phyloP scores from a whole-genome alignment of 2,113 vertebrate genomes.

The Tichodroma muraria region DNA sequence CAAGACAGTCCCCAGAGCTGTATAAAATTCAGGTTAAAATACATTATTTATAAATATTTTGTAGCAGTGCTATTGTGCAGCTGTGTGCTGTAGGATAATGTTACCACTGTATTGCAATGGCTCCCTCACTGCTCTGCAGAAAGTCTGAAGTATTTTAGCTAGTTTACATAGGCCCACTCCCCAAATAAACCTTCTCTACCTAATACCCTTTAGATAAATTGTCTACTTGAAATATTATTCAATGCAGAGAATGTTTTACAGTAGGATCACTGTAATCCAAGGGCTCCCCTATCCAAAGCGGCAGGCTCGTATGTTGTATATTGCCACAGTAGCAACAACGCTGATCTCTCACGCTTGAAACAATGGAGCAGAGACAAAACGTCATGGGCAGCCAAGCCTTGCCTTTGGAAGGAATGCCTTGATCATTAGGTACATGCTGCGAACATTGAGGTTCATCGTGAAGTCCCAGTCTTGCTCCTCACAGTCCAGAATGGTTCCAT shows the following conservation, averaged over 20 bases:
- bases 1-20: background rate
- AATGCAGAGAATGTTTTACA: background rate
- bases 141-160: background rate
- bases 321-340: background rate
- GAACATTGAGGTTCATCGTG: conserved; percentile 88
- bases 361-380: background rate
- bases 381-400: background rate
- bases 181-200: background rate
- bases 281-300: background rate
- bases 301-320: background rate
- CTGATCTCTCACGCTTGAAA: background rate
- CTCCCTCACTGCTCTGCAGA: background rate
- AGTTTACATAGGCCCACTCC: background rate
- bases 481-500: conserved; percentile 88
- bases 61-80: background rate
- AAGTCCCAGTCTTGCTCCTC: conserved; percentile 92
- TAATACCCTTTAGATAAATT: background rate
- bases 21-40: background rate
- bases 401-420: conserved; percentile 92
- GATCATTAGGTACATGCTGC: conserved; percentile 95
- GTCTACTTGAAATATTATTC: background rate
- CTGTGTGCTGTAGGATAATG: background rate
- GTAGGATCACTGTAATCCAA: background rate
- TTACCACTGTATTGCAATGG: background rate
- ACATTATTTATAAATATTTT: background rate